These are phyloP conservation scores for Antechinus stuartii DNA, from an alignment of 2,113 vertebrate genomes.

Conservation along the genomic window DNA sequence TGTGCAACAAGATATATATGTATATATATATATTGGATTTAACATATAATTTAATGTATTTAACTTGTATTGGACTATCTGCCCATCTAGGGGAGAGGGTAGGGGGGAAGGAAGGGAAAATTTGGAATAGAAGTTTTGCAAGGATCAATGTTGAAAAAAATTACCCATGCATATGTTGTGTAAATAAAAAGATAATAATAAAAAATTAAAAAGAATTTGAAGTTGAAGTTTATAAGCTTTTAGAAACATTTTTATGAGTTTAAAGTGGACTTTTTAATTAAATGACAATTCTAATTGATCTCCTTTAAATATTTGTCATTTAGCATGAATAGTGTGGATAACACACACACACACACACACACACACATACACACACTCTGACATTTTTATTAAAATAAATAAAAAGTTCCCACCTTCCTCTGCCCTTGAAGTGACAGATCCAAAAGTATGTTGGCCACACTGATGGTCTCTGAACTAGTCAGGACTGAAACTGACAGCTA, in stretches of 20 bases:
- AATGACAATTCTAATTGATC: slow-evolving; percentile 43
- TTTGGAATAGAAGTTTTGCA: no score
- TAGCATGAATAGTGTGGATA: slow-evolving; percentile 29
- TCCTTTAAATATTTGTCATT: slow-evolving; percentile 46
- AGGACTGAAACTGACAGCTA: slow-evolving; percentile 73
- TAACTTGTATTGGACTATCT: no score
- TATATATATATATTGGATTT: no score
- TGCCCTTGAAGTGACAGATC: slow-evolving; percentile 69
- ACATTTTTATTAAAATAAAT: neutral
- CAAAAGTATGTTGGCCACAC: slow-evolving; percentile 54
- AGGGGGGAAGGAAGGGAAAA: no score
- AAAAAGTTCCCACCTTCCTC: slow-evolving; percentile 60
- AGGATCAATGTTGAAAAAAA: no score
- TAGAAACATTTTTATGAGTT: slow-evolving; percentile 43
- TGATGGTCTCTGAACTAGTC: slow-evolving; percentile 68
- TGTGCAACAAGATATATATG: no score
- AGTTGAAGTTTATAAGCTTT: slow-evolving; percentile 55
- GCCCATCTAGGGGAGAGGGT: no score
- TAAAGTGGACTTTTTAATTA: slow-evolving; percentile 54
- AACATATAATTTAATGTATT: no score
- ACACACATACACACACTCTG: neutral
- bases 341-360: neutral
- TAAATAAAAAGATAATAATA: no score
- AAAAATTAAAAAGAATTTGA: neutral
- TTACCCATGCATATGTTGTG: no score